These are phyloP conservation scores for Alectura lathami DNA, from an alignment of 2,113 vertebrate species.

Conservation along the genomic window DNA sequence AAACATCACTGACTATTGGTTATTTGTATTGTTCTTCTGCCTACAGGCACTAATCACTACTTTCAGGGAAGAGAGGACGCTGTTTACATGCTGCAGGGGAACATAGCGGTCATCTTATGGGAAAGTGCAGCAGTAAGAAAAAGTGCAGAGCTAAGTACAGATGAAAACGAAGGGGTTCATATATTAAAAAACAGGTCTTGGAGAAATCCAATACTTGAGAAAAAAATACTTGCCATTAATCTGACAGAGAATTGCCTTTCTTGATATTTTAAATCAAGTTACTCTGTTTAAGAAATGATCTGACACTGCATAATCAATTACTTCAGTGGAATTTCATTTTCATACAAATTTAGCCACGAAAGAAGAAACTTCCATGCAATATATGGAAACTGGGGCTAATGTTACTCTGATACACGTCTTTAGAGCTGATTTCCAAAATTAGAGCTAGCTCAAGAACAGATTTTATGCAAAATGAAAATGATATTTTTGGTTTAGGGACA, in stretches of 20 bases:
- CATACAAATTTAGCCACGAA: neutral
- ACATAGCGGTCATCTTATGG: neutral
- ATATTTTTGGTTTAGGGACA: neutral
- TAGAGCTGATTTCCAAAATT: neutral
- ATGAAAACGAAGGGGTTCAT: neutral
- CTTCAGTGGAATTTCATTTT: neutral
- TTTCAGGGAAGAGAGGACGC: neutral
- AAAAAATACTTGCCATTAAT: neutral
- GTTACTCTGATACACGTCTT: neutral
- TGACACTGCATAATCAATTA: neutral
- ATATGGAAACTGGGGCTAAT: neutral
- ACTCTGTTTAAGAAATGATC: neutral
- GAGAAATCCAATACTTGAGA: neutral
- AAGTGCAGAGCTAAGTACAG: neutral
- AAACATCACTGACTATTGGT: neutral
- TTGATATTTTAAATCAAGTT: neutral
- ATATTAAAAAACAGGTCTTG: neutral
- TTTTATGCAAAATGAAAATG: neutral
- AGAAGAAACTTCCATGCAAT: neutral
- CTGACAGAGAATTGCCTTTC: neutral
- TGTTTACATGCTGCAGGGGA: neutral
- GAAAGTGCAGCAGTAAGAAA: neutral
- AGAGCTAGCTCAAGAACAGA: neutral
- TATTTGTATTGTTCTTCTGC: neutral
- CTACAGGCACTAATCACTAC: neutral